Evolutionary conservation across 1,140 invertebrate genomes (phyloP).

Genomic region (Drosophila bipectinata): DNA sequence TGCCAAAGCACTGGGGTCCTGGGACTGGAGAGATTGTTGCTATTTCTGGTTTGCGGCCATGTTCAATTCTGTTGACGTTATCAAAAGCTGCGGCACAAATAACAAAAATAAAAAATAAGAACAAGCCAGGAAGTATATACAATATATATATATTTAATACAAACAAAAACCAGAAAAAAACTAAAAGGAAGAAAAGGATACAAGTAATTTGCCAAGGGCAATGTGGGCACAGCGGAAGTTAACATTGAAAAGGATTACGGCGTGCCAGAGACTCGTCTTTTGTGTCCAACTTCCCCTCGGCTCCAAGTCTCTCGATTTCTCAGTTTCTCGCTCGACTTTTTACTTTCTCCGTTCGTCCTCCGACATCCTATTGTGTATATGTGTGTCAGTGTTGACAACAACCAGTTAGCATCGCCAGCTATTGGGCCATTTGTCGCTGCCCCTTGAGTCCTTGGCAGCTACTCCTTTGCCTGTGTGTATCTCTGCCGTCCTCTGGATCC

Average conservation of each 20-base stretch:
- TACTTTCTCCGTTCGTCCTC: background rate
- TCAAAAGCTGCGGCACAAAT: constrained; percentile 69
- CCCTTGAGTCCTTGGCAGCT: constrained; percentile 26
- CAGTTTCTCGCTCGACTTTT: constrained; percentile 5
- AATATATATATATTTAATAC: background rate
- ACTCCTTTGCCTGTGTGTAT: constrained; percentile 30
- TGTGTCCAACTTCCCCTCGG: constrained; percentile 36
- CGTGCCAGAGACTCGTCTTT: constrained; percentile 57
- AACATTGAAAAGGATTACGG: constrained; percentile 80
- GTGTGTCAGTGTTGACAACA: constrained; percentile 48
- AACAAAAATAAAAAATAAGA: constrained; percentile 24
- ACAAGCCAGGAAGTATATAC: constrained; percentile 11
- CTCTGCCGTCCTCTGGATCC: background rate
- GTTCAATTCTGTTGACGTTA: constrained; percentile 78
- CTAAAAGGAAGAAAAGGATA: constrained; percentile 63
- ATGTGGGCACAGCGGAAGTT: constrained; percentile 69
- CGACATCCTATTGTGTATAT: constrained; percentile 2
- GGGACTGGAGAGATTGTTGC: constrained; percentile 32
- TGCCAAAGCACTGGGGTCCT: constrained; percentile 46
- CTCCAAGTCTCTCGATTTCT: constrained; percentile 3
- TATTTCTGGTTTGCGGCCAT: constrained; percentile 69
- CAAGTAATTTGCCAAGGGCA: constrained; percentile 77
- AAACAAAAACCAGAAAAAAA: background rate
- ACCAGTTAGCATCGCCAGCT: constrained; percentile 56
- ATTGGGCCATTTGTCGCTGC: constrained; percentile 54